Conservation (phyloP, 2,888 invertebrate genomes). For the Helobdella robusta region DNA sequence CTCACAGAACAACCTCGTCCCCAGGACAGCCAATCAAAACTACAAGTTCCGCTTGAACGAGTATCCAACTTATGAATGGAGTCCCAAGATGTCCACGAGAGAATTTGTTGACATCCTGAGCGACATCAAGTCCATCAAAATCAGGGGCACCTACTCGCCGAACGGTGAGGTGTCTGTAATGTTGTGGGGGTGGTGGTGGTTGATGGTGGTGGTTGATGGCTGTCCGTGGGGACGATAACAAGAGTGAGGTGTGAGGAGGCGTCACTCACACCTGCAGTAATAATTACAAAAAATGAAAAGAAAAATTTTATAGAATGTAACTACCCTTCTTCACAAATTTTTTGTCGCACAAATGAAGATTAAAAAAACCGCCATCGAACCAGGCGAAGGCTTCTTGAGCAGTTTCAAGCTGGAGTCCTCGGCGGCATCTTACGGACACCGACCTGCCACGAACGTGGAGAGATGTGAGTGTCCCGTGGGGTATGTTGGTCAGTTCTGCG, state of each 20-base stretch:
- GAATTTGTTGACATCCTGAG: constrained; percentile 85
- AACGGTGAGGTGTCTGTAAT: no score
- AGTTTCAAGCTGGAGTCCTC: constrained; percentile 73
- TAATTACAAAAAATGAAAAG: no score
- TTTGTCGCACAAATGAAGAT: no score
- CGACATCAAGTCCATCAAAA: constrained; percentile 84
- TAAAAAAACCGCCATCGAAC: no score
- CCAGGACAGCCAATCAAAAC: constrained; percentile 52
- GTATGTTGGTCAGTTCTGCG: constrained; percentile 83
- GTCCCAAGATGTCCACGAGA: constrained; percentile 72
- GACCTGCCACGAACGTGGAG: constrained; percentile 78
- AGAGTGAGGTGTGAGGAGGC: no score
- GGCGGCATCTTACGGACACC: constrained; percentile 52
- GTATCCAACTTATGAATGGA: constrained; percentile 83
- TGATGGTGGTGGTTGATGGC: no score
- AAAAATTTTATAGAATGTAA: not conserved
- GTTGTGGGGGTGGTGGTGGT: no score
- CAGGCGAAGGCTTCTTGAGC: constrained; percentile 72
- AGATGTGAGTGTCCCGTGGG: constrained; percentile 63
- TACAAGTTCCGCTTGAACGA: constrained; percentile 83
- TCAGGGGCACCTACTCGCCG: constrained; percentile 64
- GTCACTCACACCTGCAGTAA: no score
- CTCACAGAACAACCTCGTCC: constrained; percentile 50
- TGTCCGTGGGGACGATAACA: no score
- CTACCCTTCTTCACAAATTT: no score